Evolutionary conservation across 2,888 invertebrate species (phyloP).

Genomic region (Selenia dentaria): DNA sequence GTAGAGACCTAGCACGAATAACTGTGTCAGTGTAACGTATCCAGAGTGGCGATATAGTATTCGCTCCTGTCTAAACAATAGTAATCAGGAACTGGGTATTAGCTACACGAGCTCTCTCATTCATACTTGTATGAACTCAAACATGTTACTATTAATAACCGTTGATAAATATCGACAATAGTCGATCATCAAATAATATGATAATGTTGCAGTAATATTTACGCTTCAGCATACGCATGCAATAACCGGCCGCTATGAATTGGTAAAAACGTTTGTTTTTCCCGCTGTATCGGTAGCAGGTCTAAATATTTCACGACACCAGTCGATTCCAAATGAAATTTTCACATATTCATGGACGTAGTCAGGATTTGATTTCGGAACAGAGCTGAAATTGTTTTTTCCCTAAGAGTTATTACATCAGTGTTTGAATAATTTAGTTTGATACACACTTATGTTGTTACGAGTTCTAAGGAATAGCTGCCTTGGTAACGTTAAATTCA

Average conservation of each 20-base stretch:
- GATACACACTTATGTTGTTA: too few species aligned
- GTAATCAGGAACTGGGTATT: too few species aligned
- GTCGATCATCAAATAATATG: slow-evolving; percentile 7
- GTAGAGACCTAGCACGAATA: too few species aligned
- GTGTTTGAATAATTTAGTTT: too few species aligned
- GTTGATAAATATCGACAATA: neutral
- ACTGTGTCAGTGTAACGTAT: too few species aligned
- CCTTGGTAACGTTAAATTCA: too few species aligned
- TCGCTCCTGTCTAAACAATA: too few species aligned
- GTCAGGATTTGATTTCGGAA: neutral
- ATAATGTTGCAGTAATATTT: slow-evolving; percentile 11
- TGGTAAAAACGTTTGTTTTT: slow-evolving; percentile 62
- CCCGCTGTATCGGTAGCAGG: slow-evolving; percentile 53
- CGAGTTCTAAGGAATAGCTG: too few species aligned
- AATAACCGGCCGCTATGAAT: slow-evolving; percentile 41
- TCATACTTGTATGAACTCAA: too few species aligned
- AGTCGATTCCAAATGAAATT: slow-evolving; percentile 68
- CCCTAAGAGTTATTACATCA: too few species aligned
- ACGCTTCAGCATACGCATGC: slow-evolving; percentile 5
- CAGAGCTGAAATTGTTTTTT: neutral
- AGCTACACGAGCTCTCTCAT: too few species aligned
- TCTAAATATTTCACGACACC: slow-evolving; percentile 65
- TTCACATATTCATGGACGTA: slow-evolving; percentile 49
- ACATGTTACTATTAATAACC: slow-evolving; percentile 11
- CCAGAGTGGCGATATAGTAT: too few species aligned